phyloP scores from a whole-genome alignment of 2,113 vertebrate genomes.

The Erinaceus europaeus region DNA sequence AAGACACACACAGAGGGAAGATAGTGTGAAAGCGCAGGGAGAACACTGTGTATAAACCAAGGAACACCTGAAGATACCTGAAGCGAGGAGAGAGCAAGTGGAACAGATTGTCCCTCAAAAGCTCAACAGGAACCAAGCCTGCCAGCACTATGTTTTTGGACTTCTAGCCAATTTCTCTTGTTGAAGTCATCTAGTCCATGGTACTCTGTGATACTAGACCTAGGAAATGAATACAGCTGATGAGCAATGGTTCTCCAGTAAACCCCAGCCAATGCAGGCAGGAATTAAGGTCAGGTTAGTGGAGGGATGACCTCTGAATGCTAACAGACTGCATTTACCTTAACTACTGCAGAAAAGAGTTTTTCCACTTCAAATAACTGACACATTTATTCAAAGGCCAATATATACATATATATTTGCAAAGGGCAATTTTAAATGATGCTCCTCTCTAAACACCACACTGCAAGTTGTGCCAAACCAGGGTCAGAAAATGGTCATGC shows the following conservation, averaged over 20 bases:
- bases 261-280: background rate
- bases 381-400: background rate
- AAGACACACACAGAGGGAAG: background rate
- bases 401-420: too few relatives aligned
- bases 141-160: background rate
- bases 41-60: background rate
- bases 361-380: conserved; percentile 1
- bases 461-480: background rate
- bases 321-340: background rate
- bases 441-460: background rate
- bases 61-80: background rate
- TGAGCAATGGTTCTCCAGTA: background rate
- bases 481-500: background rate
- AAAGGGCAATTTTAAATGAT: conserved; percentile 22
- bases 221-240: background rate
- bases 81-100: background rate
- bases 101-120: background rate
- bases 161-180: background rate
- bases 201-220: background rate
- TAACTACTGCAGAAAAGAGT: background rate
- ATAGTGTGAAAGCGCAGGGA: background rate
- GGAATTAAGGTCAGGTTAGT: background rate
- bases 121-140: background rate
- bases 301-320: background rate
- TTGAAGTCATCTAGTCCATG: background rate